Percentiles rank a stretch among this genome's conserved stretches.
These are phyloP conservation scores for Podargus strigoides DNA, from an alignment of 2,797 vertebrate genomes.

Conservation along the genomic window DNA sequence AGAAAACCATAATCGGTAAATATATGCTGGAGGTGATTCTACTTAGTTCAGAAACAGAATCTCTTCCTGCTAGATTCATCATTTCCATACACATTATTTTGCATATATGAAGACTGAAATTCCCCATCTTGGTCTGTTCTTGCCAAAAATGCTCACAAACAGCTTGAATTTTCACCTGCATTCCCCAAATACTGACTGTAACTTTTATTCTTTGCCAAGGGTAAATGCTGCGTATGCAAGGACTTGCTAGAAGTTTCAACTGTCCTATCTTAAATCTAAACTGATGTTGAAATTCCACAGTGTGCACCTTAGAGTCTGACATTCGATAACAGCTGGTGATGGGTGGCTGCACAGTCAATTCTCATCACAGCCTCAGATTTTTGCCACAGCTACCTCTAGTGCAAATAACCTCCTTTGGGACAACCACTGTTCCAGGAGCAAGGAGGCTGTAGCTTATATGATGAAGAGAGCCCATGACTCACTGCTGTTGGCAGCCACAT, in stretches of 20 bases:
- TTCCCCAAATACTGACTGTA: not conserved
- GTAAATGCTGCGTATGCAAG: not conserved
- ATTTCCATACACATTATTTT: not conserved
- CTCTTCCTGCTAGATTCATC: not conserved
- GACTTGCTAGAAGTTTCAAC: not conserved
- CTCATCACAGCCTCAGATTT: not conserved
- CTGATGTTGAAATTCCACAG: not conserved
- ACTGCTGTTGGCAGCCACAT: not conserved
- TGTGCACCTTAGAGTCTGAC: not conserved
- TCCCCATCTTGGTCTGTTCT: not conserved
- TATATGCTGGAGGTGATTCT: not conserved
- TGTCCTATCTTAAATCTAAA: not conserved
- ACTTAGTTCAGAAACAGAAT: not conserved
- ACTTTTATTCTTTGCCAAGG: not conserved
- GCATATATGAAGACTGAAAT: not conserved
- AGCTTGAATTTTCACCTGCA: not conserved
- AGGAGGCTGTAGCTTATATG: not conserved
- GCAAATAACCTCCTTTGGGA: not conserved
- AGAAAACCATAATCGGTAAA: not conserved
- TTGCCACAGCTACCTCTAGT: not conserved
- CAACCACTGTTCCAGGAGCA: not conserved
- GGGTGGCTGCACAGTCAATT: not conserved
- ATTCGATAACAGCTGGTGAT: rapidly evolving
- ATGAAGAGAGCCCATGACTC: not conserved
- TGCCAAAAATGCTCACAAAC: not conserved